Base-by-base conservation (phyloP, 2,888 invertebrate species). In the Apodemia mormo region DNA sequence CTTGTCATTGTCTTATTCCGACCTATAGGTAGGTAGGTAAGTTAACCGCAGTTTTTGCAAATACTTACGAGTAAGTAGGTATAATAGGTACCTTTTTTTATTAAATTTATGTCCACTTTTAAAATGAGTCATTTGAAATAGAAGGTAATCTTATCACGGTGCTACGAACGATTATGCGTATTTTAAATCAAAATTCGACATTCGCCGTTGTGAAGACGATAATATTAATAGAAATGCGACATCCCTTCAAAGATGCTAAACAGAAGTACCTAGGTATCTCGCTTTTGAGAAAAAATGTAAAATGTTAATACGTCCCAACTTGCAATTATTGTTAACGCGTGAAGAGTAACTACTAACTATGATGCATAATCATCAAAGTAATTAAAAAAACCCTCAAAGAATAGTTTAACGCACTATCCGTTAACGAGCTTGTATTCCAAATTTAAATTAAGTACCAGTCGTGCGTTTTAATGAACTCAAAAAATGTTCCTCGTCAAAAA, bases 361-460 rank as follows among this genome's bases (percentile, higher is more conserved):
- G 58, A 61, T 30, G 61, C 30, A 61, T 61, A 33, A 61, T 33
- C 61, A 61, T 61, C 61, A 61, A 61, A 61, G 61, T 61, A 61
- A 61, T 61, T 61, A 61, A 61, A 61, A 61, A 61, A 61, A 30
- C 61, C 61, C 61, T 61, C 33, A 64, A 64, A 64, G 14, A 33
- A 64, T 64, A 64, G 64, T 64, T 64, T 64, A 37, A 8, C 22
- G 64, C 37, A 64, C 64, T 64, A 64, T 64, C 64, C 64, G 64
- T 64, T 64, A 64, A 64, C 64, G 64, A 64, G 64, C 64, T 64
- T 64, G 64, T 37, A 64, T 64, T 64, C 64, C 64, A 64, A 64
- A 64, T 64, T 64, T 37, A 64, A 64, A 64, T 64, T 64, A 64
- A 64, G 64, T 37, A 64, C 64, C 64, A 64, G 37, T 64, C 64